Percentiles rank a stretch among this genome's conserved stretches.
Conservation (phyloP, 2,888 invertebrate species). For the Meta bourneti region DNA sequence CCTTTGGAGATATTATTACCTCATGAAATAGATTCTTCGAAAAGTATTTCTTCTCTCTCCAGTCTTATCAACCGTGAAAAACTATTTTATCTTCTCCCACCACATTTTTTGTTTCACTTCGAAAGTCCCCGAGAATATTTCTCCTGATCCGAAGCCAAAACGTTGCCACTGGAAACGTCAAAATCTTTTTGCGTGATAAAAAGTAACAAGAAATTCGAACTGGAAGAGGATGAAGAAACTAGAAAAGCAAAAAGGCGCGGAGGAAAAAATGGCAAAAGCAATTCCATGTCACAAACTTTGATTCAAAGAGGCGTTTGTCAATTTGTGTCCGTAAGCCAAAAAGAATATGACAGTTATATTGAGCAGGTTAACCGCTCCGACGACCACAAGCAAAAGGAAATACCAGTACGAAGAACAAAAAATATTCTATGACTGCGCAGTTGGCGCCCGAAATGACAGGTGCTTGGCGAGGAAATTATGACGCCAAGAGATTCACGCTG, state of each 20-base stretch:
- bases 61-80: neutral
- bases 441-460: conserved; percentile 54
- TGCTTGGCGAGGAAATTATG: conserved; percentile 54
- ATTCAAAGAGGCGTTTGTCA: conserved; percentile 66
- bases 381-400: conserved; percentile 27
- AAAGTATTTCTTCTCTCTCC: neutral
- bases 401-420: neutral
- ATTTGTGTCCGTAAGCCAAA: conserved; percentile 69
- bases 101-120: neutral
- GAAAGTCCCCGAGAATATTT: conserved; percentile 23
- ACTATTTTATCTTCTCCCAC: neutral
- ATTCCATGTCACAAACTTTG: conserved; percentile 68
- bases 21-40: neutral
- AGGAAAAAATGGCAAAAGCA: conserved; percentile 46
- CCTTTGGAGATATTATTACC: neutral
- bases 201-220: conserved; percentile 26
- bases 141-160: conserved; percentile 53
- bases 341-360: conserved; percentile 72
- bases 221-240: neutral
- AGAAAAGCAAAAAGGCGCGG: neutral
- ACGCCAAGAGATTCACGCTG: conserved; percentile 37
- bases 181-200: conserved; percentile 8
- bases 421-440: neutral
- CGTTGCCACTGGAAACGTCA: conserved; percentile 50
- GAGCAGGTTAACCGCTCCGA: conserved; percentile 64